Conservation (phyloP, 2,888 invertebrate genomes). For the Barypeithes pellucidus region DNA sequence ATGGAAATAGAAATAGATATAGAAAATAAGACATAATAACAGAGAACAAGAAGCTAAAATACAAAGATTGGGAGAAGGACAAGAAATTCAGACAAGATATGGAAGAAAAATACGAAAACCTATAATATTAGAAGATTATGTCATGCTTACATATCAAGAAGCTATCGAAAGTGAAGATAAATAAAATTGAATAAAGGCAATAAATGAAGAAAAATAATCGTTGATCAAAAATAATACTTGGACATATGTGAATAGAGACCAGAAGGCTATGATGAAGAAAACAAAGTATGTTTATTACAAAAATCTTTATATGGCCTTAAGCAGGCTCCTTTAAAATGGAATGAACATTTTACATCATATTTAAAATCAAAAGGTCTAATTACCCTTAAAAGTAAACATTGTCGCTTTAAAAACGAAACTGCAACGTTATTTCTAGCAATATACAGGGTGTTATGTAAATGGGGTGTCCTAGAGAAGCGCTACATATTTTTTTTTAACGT, state of each 20-base stretch:
- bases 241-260: too few relatives aligned
- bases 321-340: constrained; percentile 45
- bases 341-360: constrained; percentile 38
- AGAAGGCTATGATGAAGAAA: not conserved
- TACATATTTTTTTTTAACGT: too few relatives aligned
- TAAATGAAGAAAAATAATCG: constrained; percentile 54
- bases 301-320: constrained; percentile 45
- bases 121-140: not conserved
- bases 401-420: not conserved
- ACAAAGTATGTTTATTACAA: constrained; percentile 35
- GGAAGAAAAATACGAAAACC: not conserved
- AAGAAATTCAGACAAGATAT: constrained; percentile 16
- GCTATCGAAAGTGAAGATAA: constrained; percentile 24
- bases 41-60: too few relatives aligned
- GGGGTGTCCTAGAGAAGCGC: too few relatives aligned
- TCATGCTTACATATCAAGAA: constrained; percentile 28
- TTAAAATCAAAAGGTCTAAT: constrained; percentile 20
- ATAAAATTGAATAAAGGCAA: constrained; percentile 54
- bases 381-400: not conserved
- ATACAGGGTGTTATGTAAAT: too few relatives aligned
- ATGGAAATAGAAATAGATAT: too few relatives aligned
- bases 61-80: constrained; percentile 3
- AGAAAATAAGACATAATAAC: too few relatives aligned
- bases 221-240: constrained; percentile 56
- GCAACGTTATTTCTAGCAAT: not conserved